Conservation (phyloP, 2,113 vertebrate species). For the Upupa epops region DNA sequence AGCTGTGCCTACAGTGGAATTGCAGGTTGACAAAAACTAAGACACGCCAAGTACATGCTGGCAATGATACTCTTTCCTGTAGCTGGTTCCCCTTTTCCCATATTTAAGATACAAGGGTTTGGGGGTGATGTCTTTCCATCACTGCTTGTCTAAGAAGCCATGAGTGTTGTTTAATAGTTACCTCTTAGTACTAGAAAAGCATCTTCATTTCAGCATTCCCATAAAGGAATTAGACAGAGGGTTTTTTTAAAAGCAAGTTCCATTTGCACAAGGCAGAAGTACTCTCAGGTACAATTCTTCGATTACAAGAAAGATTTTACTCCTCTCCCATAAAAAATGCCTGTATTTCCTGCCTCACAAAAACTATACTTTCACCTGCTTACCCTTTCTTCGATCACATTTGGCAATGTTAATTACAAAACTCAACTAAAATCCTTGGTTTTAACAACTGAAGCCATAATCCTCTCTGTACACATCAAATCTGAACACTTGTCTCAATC, state of each 20-base stretch:
- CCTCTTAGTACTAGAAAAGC: background rate
- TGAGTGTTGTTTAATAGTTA: background rate
- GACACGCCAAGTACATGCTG: background rate
- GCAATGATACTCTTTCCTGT: fast-evolving
- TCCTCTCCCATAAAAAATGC: background rate
- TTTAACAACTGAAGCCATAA: background rate
- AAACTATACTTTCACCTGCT: background rate
- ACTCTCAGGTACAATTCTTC: background rate
- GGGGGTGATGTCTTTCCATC: background rate
- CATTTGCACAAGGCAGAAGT: background rate
- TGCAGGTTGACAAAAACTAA: background rate
- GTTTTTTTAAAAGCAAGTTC: background rate
- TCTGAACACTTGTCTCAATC: background rate
- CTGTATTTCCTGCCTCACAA: background rate
- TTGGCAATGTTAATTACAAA: background rate
- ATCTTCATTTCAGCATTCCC: background rate
- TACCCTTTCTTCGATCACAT: background rate
- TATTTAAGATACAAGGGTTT: background rate
- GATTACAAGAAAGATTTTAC: background rate
- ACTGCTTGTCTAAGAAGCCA: background rate
- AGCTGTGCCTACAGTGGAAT: background rate
- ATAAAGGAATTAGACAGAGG: background rate
- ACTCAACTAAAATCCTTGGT: background rate
- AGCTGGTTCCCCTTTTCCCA: background rate
- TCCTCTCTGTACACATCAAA: background rate